phyloP scores from a whole-genome alignment of 2,888 invertebrate genomes.

The Chymomyza amoena region DNA sequence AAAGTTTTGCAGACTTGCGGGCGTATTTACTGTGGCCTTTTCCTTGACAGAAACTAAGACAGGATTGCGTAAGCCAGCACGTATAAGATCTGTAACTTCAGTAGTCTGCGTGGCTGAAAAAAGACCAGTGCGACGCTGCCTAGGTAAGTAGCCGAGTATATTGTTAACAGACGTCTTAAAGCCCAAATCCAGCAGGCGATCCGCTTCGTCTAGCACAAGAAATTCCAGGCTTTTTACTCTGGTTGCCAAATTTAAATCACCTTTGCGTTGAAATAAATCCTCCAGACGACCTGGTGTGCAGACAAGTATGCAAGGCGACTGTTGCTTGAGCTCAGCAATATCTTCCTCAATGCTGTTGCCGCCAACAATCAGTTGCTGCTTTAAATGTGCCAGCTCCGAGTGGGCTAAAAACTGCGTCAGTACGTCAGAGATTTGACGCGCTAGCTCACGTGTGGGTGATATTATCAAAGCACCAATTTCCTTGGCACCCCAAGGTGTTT shows the following conservation, averaged over 20 bases:
- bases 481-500: slow-evolving; percentile 83
- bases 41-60: slow-evolving; percentile 94
- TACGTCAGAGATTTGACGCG: slow-evolving; percentile 90
- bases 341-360: slow-evolving; percentile 90
- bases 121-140: slow-evolving; percentile 96
- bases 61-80: slow-evolving; percentile 96
- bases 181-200: slow-evolving; percentile 94
- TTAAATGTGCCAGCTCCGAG: slow-evolving; percentile 79
- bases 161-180: slow-evolving; percentile 87
- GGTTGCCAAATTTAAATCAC: slow-evolving; percentile 84
- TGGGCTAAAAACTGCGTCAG: slow-evolving; percentile 80
- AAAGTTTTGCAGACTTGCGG: slow-evolving; percentile 86
- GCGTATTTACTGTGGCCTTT: slow-evolving; percentile 87
- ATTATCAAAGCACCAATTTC: slow-evolving; percentile 94
- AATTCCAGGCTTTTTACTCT: slow-evolving; percentile 92
- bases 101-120: slow-evolving; percentile 99
- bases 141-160: slow-evolving; percentile 93
- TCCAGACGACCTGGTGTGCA: slow-evolving; percentile 97
- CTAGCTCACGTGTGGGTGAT: slow-evolving; percentile 97
- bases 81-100: slow-evolving; percentile 92
- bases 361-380: slow-evolving; percentile 86
- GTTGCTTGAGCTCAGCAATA: slow-evolving; percentile 82
- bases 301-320: slow-evolving; percentile 91
- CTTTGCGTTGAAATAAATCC: slow-evolving; percentile 88
- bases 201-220: slow-evolving; percentile 97